Base-by-base conservation (phyloP, 2,113 vertebrate species). In the Brachypteracias leptosomus region DNA sequence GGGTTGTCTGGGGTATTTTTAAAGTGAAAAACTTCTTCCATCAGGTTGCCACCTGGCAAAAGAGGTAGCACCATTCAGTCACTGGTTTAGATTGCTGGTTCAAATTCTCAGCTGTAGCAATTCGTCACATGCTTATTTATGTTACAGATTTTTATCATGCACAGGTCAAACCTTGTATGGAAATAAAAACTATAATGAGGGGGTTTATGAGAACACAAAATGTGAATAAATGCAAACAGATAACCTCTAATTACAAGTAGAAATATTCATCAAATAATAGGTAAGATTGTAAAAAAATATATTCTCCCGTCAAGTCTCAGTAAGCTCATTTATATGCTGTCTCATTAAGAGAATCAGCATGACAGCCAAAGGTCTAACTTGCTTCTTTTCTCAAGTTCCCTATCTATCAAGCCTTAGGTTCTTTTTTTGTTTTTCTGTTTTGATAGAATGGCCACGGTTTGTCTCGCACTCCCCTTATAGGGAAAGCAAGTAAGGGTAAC, bases 121-220 rank as follows among this genome's bases (percentile, higher is more conserved):
- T 36, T 63, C 8, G 46, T 28, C 75, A 33, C 10, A 9, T 6
- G 52, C 10, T 76, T 54, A 11, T 52, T 74, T 44, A 15, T 36
- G 8, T 9, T 36, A 51, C 46, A 63, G 11, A 16, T 40, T 62
- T 84, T 57, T 26, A 25, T 19, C 16, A n/a, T 11, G 16, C 14
- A 14, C 5, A 1, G 10, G 12, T 71, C n/a, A 62, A 38, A 54
- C 1, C 28, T 11, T 46, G 16, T 6, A 25, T 0, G 1, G 13
- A 38, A 83, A 71, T 16, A 71, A 52, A 52, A 74, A 10, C 3
- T 49, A 68, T 3, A 44, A 40, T 14, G 26, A 81, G 59, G 58
- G 24, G 5, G 81, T 61, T 73, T 35, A 52, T 20, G 51, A 66
- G 38, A 21, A 57, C 74, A 49, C 11, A 36, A 71, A 89, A 49